Percentiles rank a stretch among this genome's conserved stretches.
Evolutionary conservation across 2,113 vertebrate genomes (phyloP).

Genomic region (Hymenochirus boettgeri): DNA sequence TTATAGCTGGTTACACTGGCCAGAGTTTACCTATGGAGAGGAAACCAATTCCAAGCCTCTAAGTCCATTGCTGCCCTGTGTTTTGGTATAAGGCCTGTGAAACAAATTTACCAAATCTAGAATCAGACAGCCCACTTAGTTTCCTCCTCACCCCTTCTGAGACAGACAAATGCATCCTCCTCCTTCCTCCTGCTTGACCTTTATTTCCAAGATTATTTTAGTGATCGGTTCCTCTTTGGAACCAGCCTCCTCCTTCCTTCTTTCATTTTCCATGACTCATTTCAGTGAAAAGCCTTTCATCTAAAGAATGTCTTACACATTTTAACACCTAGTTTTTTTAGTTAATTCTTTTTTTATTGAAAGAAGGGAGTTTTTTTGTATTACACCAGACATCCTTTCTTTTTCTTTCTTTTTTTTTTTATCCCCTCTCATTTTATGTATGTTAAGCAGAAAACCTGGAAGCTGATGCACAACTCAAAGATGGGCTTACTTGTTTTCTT

Average conservation of each 20-base stretch:
- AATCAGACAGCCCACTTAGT: conserved; percentile 11
- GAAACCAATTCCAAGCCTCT: too few relatives aligned
- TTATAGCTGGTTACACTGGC: too few relatives aligned
- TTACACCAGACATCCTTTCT: conserved; percentile 33
- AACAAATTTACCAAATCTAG: conserved; percentile 22
- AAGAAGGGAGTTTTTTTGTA: conserved; percentile 44
- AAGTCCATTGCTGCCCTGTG: not conserved
- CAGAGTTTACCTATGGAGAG: too few relatives aligned
- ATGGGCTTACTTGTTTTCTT: conserved; percentile 98
- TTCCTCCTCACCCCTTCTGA: conserved; percentile 3
- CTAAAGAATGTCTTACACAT: conserved; percentile 40
- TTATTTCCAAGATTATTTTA: conserved; percentile 33
- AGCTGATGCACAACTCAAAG: conserved; percentile 96
- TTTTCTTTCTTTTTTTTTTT: conserved; percentile 85
- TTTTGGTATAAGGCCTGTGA: conserved; percentile 5
- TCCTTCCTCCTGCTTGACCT: conserved; percentile 32
- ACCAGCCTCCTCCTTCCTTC: conserved; percentile 25
- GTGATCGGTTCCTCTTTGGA: not conserved
- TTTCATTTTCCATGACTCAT: conserved; percentile 23
- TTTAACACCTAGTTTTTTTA: conserved; percentile 30
- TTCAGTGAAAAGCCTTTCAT: conserved; percentile 40
- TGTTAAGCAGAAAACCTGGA: conserved; percentile 85
- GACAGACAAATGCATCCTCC: conserved; percentile 30
- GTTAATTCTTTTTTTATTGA: conserved; percentile 45
- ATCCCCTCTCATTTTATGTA: conserved; percentile 74